A percentile compares a stretch with the other conserved stretches of the same genome.
These are phyloP conservation scores for Beroe forskalii DNA, from an alignment of 37 sponge, comb jelly and placozoan genomes.

Conservation along the genomic window DNA sequence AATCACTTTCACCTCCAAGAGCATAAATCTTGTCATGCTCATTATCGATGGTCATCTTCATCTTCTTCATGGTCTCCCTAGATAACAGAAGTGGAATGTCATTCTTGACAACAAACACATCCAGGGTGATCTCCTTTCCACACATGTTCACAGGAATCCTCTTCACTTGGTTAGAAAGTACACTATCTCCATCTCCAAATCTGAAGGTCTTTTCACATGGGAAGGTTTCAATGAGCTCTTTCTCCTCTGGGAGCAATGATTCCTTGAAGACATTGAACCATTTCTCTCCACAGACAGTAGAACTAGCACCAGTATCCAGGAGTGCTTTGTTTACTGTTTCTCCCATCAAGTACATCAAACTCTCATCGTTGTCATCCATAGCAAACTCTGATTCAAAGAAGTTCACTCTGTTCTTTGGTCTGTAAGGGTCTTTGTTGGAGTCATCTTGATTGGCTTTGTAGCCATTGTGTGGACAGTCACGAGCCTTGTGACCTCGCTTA, in stretches of 20 bases:
- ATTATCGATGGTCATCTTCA: background rate
- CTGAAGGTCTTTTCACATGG: background rate
- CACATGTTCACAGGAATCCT: background rate
- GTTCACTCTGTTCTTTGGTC: too few relatives aligned
- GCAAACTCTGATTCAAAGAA: too few relatives aligned
- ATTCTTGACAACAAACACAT: background rate
- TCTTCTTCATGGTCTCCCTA: background rate
- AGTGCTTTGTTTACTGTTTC: too few relatives aligned
- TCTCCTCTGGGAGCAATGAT: background rate
- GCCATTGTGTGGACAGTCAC: too few relatives aligned
- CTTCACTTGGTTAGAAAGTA: background rate
- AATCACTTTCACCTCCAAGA: background rate
- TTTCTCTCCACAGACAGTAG: background rate
- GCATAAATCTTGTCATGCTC: background rate
- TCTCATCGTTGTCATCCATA: too few relatives aligned
- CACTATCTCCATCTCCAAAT: background rate
- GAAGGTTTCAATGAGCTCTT: background rate
- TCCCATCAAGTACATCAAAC: too few relatives aligned
- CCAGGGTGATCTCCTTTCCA: background rate
- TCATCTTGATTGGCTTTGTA: too few relatives aligned
- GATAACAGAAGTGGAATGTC: background rate
- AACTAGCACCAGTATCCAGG: background rate
- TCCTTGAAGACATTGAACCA: background rate
- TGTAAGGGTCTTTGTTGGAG: too few relatives aligned
- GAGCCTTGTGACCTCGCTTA: too few relatives aligned